Base-by-base conservation (phyloP, 2,113 vertebrate genomes). In the Antigone vipio region DNA sequence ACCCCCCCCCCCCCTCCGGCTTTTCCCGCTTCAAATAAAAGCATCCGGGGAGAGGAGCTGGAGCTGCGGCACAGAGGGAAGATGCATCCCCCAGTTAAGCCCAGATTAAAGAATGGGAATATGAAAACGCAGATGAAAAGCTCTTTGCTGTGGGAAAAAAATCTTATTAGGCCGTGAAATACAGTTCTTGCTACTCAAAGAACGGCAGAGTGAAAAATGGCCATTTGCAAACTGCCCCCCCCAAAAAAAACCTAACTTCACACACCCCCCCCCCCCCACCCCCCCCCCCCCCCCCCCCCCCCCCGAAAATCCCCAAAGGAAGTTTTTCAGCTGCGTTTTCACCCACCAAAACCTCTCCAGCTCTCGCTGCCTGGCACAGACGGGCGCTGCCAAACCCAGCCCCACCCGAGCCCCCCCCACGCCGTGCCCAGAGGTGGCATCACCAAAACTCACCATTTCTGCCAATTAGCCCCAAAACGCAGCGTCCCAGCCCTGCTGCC, bases 401-500 rank as follows among this genome's bases (percentile, higher is more conserved):
- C 35, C 66, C 44, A 4, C 5, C 4, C 2, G 16, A 52, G 58
- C 9, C 18, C 35, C 75, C 7, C 19, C 3, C 19, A 14, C 49
- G 3, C 74, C 49, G 5, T 5, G 23, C 6, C 11, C 77, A 6
- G 38, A n/a, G 40, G 15, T 1, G 23, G 19, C 80, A 35, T 5
- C 56, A 7, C 26, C 56, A 15, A 44, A 72, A 74, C 10, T 24
- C 3, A 1, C 32, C 15, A 2, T 58, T 9, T 8, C 30, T 67
- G 62, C 63, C 78, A 14, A 40, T 14, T 5, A 44, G 78, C 35
- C 76, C 40, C 40, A 15, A 53, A n/a, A n/a, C 2, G 38, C 44
- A 45, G 22, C 60, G 40, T 2, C 42, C 3, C 16, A 0, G 29
- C 24, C 23, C n/a, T 0, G 2, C 60, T 49, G 40, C 24, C 60